A percentile compares a stretch with the other conserved stretches of the same genome.
Conservation (phyloP, 1,140 invertebrate species). For the Trichonephila inaurata region DNA sequence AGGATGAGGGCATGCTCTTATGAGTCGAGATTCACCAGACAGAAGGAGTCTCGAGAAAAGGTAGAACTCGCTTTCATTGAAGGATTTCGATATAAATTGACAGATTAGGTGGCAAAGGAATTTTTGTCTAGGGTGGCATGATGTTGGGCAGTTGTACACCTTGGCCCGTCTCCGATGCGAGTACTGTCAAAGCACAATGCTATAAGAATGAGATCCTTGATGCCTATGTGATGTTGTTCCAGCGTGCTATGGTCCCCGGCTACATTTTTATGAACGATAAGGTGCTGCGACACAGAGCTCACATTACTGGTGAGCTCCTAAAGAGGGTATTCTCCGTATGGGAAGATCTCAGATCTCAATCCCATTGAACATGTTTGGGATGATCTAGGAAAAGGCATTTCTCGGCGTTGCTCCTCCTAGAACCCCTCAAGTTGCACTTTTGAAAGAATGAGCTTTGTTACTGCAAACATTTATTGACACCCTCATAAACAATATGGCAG, state of each 20-base stretch:
- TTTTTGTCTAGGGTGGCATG: no score
- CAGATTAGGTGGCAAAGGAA: not conserved
- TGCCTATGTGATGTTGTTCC: not conserved
- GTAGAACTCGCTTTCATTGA: no score
- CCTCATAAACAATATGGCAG: no score
- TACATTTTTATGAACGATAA: not conserved
- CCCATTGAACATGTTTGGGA: no score
- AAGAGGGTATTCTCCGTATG: not conserved
- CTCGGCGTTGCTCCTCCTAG: not conserved
- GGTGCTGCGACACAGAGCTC: not conserved
- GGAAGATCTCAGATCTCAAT: no score
- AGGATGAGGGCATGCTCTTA: no score
- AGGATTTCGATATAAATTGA: not conserved
- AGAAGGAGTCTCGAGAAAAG: no score
- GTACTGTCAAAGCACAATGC: not conserved
- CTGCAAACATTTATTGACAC: no score
- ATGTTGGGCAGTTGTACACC: no score
- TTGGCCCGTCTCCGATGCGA: not conserved
- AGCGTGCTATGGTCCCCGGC: no score
- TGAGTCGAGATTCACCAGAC: no score
- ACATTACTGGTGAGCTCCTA: not conserved
- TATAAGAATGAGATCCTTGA: not conserved
- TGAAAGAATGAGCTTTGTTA: not conserved
- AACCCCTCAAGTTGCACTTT: not conserved
- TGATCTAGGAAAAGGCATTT: no score